Base-by-base conservation (phyloP, 1,140 invertebrate genomes). In the Drosophila triauraria region DNA sequence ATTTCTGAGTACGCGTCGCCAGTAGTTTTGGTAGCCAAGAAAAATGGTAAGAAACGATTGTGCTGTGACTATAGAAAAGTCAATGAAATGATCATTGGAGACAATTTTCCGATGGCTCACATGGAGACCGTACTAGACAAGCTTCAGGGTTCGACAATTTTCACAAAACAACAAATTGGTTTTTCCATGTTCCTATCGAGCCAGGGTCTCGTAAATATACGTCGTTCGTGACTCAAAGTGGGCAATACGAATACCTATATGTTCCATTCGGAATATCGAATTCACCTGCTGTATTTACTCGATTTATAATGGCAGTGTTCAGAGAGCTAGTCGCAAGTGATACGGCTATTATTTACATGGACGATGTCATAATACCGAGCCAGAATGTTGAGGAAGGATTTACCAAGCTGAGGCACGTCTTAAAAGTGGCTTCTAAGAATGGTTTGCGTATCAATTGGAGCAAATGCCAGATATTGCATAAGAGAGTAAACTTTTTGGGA, bases 401-500 rank as follows among this genome's bases (percentile, higher is more conserved):
- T 20, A 13, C 1, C 9, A 62, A 51, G 6, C 2, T 62, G 1
- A 40, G 27, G 9, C 7, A 27, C 6, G 46, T 62, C 4, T 51
- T 30, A 17, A 1, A 25, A 4, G 60, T 63, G 10, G 7, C 35
- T 20, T 15, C 35, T 27, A 7, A 2, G 12, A 43, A 20, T 12
- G 48, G 38, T 7, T 53, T 63, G 7, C 12, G 17, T 6, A 32
- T 53, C 6, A 35, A 25, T 2, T 60, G 44, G 30, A 10, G 13
- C 3, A 54, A 54, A 17, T 32, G 13, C 5, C 48, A 63, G 15
- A 44, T 54, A 20, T 43, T 53, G 12, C 3, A 27, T 20, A 1
- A 15, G 5, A 40, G 12, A 17, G 40, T 53, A 9, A 20, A 58
- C 4, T 63, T 59, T 17, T 13, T 70, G 7, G 47, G 67, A 6